Percentiles rank a stretch among this genome's conserved stretches.
phyloP scores from a whole-genome alignment of 2,113 vertebrate genomes.

The Eleginops maclovinus region DNA sequence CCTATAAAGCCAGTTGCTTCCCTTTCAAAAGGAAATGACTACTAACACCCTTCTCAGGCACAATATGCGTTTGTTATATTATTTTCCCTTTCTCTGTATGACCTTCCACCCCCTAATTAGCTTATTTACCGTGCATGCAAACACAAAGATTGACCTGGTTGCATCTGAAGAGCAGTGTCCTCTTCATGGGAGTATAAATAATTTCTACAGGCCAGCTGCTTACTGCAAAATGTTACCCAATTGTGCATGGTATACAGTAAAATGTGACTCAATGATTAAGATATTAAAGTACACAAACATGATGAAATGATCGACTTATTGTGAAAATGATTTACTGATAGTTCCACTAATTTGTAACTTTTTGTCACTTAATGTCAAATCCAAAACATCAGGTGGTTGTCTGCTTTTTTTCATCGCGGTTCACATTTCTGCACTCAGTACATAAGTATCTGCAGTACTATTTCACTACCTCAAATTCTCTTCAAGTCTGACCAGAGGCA shows the following conservation, averaged over 20 bases:
- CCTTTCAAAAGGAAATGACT: conserved; percentile 43
- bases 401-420: not conserved
- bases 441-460: not conserved
- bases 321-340: not conserved
- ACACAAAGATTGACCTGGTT: not conserved
- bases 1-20: conserved; percentile 35
- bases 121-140: not conserved
- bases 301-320: not conserved
- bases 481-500: not conserved
- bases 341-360: not conserved
- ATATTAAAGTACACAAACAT: not conserved
- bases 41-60: conserved; percentile 10
- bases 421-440: not conserved
- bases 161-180: not conserved
- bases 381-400: too few species aligned
- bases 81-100: not conserved
- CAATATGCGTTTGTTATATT: conserved; percentile 1
- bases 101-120: not conserved
- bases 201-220: too few species aligned
- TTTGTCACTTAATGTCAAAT: too few species aligned
- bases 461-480: not conserved
- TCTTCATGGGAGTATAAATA: not conserved
- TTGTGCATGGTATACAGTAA: not conserved
- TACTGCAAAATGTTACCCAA: not conserved
- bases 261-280: not conserved